Evolutionary conservation across 2,888 invertebrate species (phyloP).

Genomic region (Cryptophagus acutangulus): DNA sequence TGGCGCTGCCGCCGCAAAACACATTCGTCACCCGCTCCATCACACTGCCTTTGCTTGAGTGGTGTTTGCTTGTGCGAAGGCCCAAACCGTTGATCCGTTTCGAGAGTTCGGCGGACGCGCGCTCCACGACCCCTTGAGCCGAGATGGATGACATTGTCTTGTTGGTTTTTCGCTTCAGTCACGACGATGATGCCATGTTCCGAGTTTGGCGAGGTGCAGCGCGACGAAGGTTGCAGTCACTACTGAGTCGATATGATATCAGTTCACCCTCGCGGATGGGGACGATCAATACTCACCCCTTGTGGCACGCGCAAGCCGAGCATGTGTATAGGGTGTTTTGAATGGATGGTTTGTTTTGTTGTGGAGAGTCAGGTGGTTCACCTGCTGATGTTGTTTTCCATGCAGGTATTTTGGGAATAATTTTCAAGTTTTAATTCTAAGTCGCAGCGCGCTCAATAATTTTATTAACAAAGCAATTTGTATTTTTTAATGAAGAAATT

Average conservation of each 20-base stretch:
- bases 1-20: slow-evolving; percentile 63
- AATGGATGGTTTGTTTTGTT: no score
- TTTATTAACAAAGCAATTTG: no score
- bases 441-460: no score
- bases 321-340: no score
- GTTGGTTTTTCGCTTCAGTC: slow-evolving; percentile 4
- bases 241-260: slow-evolving; percentile 20
- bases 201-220: slow-evolving; percentile 4
- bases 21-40: slow-evolving; percentile 86
- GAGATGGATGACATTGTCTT: slow-evolving; percentile 72
- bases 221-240: slow-evolving; percentile 13
- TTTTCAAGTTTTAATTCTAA: no score
- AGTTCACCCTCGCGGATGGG: slow-evolving; percentile 17
- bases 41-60: slow-evolving; percentile 56
- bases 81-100: slow-evolving; percentile 80
- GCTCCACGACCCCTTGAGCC: slow-evolving; percentile 85
- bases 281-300: slow-evolving; percentile 24
- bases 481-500: no score
- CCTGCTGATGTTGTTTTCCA: no score
- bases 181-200: slow-evolving; percentile 14
- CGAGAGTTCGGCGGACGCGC: slow-evolving; percentile 84
- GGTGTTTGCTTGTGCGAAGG: slow-evolving; percentile 46
- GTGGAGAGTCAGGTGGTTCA: no score
- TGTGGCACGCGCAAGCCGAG: slow-evolving; percentile 12
- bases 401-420: no score